Conservation (phyloP, 1,140 invertebrate genomes). For the Drosophila seguyi region DNA sequence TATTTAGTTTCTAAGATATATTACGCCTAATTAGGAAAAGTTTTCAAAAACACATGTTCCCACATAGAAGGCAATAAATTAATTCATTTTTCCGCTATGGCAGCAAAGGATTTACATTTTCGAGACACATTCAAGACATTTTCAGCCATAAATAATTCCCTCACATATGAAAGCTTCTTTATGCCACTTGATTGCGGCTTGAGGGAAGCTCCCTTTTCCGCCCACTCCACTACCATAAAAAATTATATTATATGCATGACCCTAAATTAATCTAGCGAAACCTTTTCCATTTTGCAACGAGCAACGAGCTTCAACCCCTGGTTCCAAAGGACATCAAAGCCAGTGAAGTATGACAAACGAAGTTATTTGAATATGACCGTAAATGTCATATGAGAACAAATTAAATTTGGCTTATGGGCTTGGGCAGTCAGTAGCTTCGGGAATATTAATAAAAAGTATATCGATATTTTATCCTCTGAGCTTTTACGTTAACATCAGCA, state of each 20-base stretch:
- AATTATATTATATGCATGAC: slow-evolving; percentile 84
- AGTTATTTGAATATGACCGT: slow-evolving; percentile 78
- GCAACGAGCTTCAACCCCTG: slow-evolving; percentile 34
- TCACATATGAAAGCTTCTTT: slow-evolving; percentile 55
- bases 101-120: slow-evolving; percentile 51
- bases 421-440: slow-evolving; percentile 13
- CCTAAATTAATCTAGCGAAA: slow-evolving; percentile 84
- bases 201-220: slow-evolving; percentile 1
- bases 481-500: slow-evolving; percentile 14
- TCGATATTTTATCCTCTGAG: slow-evolving; percentile 22
- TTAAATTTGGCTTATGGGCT: slow-evolving; percentile 75
- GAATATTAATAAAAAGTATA: slow-evolving; percentile 16
- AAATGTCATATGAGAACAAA: slow-evolving; percentile 78
- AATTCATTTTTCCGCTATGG: slow-evolving; percentile 39
- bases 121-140: slow-evolving; percentile 45
- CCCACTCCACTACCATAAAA: slow-evolving; percentile 56
- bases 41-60: slow-evolving; percentile 61
- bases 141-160: slow-evolving; percentile 67
- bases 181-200: slow-evolving; percentile 65
- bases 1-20: slow-evolving; percentile 47
- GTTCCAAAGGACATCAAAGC: slow-evolving; percentile 66
- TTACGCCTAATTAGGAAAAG: slow-evolving; percentile 58
- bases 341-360: slow-evolving; percentile 75
- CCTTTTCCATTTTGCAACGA: slow-evolving; percentile 56
- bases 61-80: slow-evolving; percentile 60